These are phyloP conservation scores for Chrysina gloriosa DNA, from an alignment of 2,888 invertebrate species.

Conservation along the genomic window DNA sequence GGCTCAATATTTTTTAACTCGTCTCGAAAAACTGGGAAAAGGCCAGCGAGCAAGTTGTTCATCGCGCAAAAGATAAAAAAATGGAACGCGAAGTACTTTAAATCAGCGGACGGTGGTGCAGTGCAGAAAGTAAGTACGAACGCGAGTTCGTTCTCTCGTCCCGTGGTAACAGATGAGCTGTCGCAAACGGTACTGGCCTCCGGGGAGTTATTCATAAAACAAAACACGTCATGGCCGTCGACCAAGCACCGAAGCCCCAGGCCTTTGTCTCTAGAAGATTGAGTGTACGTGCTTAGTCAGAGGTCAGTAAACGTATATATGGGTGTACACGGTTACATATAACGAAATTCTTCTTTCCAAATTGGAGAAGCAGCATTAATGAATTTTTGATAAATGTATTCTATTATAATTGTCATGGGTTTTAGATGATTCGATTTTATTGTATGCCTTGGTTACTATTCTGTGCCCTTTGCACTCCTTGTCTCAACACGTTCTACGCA, in stretches of 20 bases:
- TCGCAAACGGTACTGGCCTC: slow-evolving; percentile 52
- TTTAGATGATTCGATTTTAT: slow-evolving; percentile 18
- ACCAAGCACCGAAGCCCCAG: slow-evolving; percentile 44
- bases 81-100: slow-evolving; percentile 28
- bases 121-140: slow-evolving; percentile 46
- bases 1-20: slow-evolving; percentile 29
- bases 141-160: slow-evolving; percentile 43
- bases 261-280: slow-evolving; percentile 52
- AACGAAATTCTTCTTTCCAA: slow-evolving; percentile 29
- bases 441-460: neutral
- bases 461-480: too few species aligned
- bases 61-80: slow-evolving; percentile 22
- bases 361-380: slow-evolving; percentile 32
- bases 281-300: slow-evolving; percentile 53
- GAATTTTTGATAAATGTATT: slow-evolving; percentile 38
- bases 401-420: slow-evolving; percentile 32
- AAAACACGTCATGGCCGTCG: slow-evolving; percentile 54
- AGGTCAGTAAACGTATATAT: slow-evolving; percentile 44
- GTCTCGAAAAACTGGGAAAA: slow-evolving; percentile 7
- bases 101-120: slow-evolving; percentile 44
- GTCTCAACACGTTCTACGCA: too few species aligned
- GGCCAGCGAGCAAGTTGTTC: slow-evolving; percentile 23
- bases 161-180: slow-evolving; percentile 54
- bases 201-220: slow-evolving; percentile 55
- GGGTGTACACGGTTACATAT: slow-evolving; percentile 19